phyloP scores from a whole-genome alignment of 2,113 vertebrate genomes.

The Chunga burmeisteri region DNA sequence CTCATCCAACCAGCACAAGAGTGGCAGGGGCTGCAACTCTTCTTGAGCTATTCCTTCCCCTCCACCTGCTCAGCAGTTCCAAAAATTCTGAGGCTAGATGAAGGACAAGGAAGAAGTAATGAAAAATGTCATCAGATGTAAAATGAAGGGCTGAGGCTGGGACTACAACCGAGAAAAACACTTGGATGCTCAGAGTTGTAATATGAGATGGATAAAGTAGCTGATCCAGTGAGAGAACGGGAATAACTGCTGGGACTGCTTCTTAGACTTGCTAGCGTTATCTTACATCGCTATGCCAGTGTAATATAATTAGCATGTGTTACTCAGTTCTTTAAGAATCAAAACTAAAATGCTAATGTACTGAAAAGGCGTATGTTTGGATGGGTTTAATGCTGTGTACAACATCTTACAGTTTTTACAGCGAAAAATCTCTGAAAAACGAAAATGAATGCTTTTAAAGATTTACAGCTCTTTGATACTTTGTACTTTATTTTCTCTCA shows the following conservation, averaged over 20 bases:
- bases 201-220: background rate
- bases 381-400: background rate
- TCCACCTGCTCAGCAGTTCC: background rate
- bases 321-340: background rate
- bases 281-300: background rate
- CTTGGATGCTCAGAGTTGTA: background rate
- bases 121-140: background rate
- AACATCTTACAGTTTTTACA: background rate
- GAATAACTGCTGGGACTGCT: background rate
- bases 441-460: background rate
- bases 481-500: background rate
- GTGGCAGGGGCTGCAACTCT: background rate
- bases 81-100: background rate
- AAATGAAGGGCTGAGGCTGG: background rate
- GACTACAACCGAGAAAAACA: background rate
- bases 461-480: constrained; percentile 10
- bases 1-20: background rate
- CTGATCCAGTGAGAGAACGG: background rate
- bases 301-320: background rate
- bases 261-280: background rate
- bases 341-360: background rate
- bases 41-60: background rate
- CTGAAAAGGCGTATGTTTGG: background rate
- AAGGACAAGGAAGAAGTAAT: background rate
- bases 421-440: background rate